Conservation (phyloP, 2,888 invertebrate genomes). For the Eutolmus rufibarbis region DNA sequence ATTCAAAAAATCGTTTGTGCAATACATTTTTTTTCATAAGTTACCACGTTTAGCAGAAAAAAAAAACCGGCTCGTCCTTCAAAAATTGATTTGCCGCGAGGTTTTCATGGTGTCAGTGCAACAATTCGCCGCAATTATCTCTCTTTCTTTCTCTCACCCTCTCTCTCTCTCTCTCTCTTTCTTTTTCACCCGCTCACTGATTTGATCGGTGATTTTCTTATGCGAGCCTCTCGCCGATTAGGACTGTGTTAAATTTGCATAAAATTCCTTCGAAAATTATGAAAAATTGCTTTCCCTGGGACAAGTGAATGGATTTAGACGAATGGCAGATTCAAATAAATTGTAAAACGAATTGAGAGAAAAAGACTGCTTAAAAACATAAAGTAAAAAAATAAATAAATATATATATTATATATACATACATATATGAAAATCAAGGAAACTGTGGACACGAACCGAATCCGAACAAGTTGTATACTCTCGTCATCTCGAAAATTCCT, state of each 20-base stretch:
- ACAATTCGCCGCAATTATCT: conserved; percentile 4
- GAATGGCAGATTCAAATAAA: neutral
- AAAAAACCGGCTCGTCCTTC: conserved; percentile 36
- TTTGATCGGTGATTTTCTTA: neutral
- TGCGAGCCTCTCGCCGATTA: neutral
- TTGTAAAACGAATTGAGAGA: conserved; percentile 17
- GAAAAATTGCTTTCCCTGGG: neutral
- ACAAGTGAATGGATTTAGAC: neutral
- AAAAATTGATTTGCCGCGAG: conserved; percentile 37
- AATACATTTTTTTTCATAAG: conserved; percentile 40
- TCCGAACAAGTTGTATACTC: neutral
- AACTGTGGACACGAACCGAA: neutral
- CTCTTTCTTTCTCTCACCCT: neutral
- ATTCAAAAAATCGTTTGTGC: neutral
- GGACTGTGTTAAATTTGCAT: conserved; percentile 4
- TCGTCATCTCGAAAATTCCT: conserved; percentile 30
- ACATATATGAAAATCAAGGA: neutral
- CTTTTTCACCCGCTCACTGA: neutral
- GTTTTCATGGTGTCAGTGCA: conserved; percentile 21
- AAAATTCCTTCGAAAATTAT: conserved; percentile 1
- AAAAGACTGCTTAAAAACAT: conserved; percentile 24
- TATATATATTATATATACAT: too few relatives aligned
- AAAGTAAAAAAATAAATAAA: neutral
- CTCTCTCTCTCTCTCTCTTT: neutral
- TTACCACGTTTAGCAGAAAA: neutral